These are phyloP conservation scores for Porites evermanni DNA, from an alignment of 92 coral and sea anemone genomes.

Conservation along the genomic window DNA sequence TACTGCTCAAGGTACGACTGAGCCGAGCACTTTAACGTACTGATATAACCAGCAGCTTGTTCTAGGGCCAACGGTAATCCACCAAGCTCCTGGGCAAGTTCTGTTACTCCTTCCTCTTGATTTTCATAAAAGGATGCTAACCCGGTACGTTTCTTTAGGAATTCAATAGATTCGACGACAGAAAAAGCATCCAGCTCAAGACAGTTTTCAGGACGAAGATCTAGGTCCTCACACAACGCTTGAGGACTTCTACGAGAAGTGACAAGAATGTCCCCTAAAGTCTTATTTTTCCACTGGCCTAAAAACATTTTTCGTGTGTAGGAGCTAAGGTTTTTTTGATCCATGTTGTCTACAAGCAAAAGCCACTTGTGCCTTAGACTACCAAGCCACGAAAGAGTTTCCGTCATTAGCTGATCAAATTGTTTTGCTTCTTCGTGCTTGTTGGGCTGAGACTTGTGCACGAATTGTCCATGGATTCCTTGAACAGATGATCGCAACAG, in stretches of 20 bases:
- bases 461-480: slow-evolving; percentile 4
- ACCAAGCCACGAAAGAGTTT: slow-evolving; percentile 61
- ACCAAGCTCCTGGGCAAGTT: slow-evolving; percentile 57
- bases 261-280: slow-evolving; percentile 66
- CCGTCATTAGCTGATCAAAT: slow-evolving; percentile 44
- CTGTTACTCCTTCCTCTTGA: background rate
- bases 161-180: background rate
- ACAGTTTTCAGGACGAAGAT: slow-evolving; percentile 43
- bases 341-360: slow-evolving; percentile 68
- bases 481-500: slow-evolving; percentile 25
- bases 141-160: background rate
- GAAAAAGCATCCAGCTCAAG: slow-evolving; percentile 30
- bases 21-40: slow-evolving; percentile 9
- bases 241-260: slow-evolving; percentile 71
- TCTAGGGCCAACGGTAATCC: slow-evolving; percentile 65
- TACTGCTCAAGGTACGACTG: slow-evolving; percentile 39
- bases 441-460: slow-evolving; percentile 46
- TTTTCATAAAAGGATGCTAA: background rate
- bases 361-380: slow-evolving; percentile 54
- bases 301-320: slow-evolving; percentile 49
- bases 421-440: background rate
- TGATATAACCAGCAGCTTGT: slow-evolving; percentile 66
- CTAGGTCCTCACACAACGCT: slow-evolving; percentile 44
- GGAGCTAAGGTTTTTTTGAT: slow-evolving; percentile 48
- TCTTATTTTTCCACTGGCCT: slow-evolving; percentile 72